These are phyloP conservation scores for Gobio gobio DNA, from an alignment of 2,113 vertebrate genomes.

Conservation along the genomic window DNA sequence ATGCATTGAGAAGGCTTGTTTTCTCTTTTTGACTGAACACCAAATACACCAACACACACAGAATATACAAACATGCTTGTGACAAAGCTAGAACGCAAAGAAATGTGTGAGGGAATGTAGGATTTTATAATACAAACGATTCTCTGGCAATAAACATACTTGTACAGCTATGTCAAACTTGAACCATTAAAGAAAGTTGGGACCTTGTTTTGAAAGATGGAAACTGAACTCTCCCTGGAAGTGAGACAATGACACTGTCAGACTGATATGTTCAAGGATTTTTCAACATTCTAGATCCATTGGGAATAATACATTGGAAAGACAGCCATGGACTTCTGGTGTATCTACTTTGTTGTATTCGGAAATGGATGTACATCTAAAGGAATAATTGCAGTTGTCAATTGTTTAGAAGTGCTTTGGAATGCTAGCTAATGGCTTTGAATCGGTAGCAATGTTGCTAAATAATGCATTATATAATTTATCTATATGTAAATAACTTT, in stretches of 20 bases:
- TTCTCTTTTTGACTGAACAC: slow-evolving; percentile 52
- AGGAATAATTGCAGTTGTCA: neutral
- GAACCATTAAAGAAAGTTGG: neutral
- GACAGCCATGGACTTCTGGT: slow-evolving; percentile 16
- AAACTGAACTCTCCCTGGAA: neutral
- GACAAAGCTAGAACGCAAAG: slow-evolving; percentile 57
- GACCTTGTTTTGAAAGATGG: neutral
- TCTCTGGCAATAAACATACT: slow-evolving; percentile 70
- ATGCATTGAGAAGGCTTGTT: slow-evolving; percentile 72
- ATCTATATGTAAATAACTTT: slow-evolving; percentile 42
- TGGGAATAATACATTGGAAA: neutral
- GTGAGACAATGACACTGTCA: neutral
- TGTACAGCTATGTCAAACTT: slow-evolving; percentile 41
- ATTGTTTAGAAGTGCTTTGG: slow-evolving; percentile 25
- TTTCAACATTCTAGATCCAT: neutral
- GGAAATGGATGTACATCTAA: neutral
- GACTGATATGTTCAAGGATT: slow-evolving; percentile 15
- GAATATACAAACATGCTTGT: slow-evolving; percentile 46
- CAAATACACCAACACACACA: slow-evolving; percentile 34
- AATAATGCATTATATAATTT: slow-evolving; percentile 57
- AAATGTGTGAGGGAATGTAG: slow-evolving; percentile 6
- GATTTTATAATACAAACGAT: slow-evolving; percentile 39
- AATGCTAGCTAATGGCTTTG: slow-evolving; percentile 54
- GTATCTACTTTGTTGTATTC: neutral
- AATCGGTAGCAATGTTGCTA: slow-evolving; percentile 54